These are phyloP conservation scores for Chromoteleia sp. DNA, from an alignment of 2,888 invertebrate genomes.

Conservation along the genomic window DNA sequence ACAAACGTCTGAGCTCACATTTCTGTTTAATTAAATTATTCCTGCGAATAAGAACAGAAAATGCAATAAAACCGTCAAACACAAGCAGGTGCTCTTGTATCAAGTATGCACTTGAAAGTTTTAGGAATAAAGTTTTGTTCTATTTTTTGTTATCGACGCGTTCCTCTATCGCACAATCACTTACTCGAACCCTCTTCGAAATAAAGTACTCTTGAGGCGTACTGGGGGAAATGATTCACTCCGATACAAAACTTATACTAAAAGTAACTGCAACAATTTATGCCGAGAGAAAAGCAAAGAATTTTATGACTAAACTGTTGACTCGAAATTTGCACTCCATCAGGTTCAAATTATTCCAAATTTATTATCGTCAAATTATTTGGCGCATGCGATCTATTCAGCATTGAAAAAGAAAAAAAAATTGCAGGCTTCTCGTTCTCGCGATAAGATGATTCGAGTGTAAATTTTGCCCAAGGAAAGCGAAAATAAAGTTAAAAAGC, in stretches of 20 bases:
- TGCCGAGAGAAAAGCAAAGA: conserved; percentile 6
- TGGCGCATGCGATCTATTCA: neutral
- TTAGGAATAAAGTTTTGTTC: conserved; percentile 60
- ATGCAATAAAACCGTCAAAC: conserved; percentile 60
- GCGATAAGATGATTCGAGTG: neutral
- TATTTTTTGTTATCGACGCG: conserved; percentile 62
- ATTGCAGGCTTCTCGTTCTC: neutral
- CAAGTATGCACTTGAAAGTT: conserved; percentile 64
- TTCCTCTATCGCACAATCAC: conserved; percentile 57
- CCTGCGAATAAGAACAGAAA: conserved; percentile 34
- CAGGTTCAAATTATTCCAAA: conserved; percentile 8
- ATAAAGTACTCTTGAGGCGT: conserved; percentile 50
- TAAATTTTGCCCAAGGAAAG: no score
- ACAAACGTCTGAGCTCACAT: neutral
- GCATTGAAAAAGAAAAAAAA: neutral
- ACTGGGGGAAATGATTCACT: conserved; percentile 55
- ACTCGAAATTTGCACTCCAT: conserved; percentile 29
- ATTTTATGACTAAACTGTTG: conserved; percentile 25
- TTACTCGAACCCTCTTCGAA: conserved; percentile 57
- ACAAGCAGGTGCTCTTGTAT: conserved; percentile 48
- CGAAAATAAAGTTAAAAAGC: neutral
- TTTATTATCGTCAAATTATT: neutral
- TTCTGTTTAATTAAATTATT: conserved; percentile 41
- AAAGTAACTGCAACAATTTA: conserved; percentile 49
- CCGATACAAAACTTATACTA: conserved; percentile 54